Evolutionary conservation across 2,888 invertebrate species (phyloP).

Genomic region (Cheiracanthium punctorium): DNA sequence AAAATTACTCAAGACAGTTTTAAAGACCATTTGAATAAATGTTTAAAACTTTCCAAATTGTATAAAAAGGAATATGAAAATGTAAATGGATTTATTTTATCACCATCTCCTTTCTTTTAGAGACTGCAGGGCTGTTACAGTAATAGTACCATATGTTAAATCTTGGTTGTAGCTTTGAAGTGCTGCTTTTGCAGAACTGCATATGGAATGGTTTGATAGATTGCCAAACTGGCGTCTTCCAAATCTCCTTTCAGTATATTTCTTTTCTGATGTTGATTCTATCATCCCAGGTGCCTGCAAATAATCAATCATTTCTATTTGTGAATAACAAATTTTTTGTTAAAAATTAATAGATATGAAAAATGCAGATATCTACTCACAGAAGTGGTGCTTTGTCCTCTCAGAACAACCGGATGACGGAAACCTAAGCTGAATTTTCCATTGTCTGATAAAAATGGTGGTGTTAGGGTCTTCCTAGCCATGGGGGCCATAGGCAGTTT

Average conservation of each 20-base stretch:
- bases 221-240: constrained; percentile 61
- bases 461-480: constrained; percentile 58
- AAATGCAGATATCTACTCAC: constrained; percentile 31
- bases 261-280: constrained; percentile 20
- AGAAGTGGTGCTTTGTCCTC: constrained; percentile 29
- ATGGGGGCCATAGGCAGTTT: constrained; percentile 56
- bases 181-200: constrained; percentile 63
- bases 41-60: not conserved
- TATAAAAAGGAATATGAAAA: not conserved
- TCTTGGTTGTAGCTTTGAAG: constrained; percentile 62
- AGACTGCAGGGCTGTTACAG: constrained; percentile 54
- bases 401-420: constrained; percentile 54
- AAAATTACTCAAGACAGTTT: too few species aligned
- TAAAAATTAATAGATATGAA: not conserved
- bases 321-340: not conserved
- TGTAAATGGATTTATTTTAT: not conserved
- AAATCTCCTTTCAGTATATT: constrained; percentile 25
- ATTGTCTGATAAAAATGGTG: constrained; percentile 58
- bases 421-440: constrained; percentile 66
- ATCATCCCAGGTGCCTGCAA: not conserved
- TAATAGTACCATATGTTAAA: constrained; percentile 60
- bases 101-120: constrained; percentile 57
- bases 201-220: constrained; percentile 34
- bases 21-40: too few species aligned
- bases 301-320: not conserved